These are phyloP conservation scores for Turritopsis rubra DNA, from an alignment of 30 jellyfish, hydroid and myxozoan genomes.

Conservation along the genomic window DNA sequence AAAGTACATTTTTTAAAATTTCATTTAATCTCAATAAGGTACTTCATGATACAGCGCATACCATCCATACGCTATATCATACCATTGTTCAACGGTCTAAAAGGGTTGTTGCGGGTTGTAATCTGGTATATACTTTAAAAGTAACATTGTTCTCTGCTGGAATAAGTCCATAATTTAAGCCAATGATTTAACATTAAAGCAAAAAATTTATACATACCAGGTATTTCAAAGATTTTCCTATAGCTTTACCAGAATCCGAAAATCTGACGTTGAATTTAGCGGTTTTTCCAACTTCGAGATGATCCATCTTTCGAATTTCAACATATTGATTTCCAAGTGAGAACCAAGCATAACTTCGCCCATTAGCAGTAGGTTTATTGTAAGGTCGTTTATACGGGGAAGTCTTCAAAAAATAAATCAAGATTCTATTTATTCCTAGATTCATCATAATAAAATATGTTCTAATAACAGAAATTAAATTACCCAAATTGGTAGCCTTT, in stretches of 20 bases:
- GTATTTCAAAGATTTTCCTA: background rate
- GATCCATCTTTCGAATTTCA: background rate
- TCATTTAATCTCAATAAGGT: too few relatives aligned
- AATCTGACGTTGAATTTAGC: background rate
- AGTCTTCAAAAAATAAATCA: background rate
- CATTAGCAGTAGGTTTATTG: background rate
- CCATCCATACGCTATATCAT: too few relatives aligned
- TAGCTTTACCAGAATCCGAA: background rate
- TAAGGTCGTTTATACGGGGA: background rate
- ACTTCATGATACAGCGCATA: too few relatives aligned
- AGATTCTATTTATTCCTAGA: background rate
- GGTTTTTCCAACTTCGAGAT: slow-evolving; percentile 8
- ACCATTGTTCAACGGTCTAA: too few relatives aligned
- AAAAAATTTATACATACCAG: background rate
- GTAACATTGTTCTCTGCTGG: too few relatives aligned
- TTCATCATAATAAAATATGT: background rate
- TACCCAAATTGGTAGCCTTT: background rate
- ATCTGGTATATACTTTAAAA: too few relatives aligned
- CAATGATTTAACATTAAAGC: too few relatives aligned
- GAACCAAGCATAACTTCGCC: background rate
- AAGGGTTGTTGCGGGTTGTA: too few relatives aligned
- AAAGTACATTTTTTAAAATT: too few relatives aligned
- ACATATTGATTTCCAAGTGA: background rate
- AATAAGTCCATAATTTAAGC: background rate
- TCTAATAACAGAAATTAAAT: background rate